phyloP scores from a whole-genome alignment of 2,797 vertebrate genomes.

The Phoebastria nigripes region DNA sequence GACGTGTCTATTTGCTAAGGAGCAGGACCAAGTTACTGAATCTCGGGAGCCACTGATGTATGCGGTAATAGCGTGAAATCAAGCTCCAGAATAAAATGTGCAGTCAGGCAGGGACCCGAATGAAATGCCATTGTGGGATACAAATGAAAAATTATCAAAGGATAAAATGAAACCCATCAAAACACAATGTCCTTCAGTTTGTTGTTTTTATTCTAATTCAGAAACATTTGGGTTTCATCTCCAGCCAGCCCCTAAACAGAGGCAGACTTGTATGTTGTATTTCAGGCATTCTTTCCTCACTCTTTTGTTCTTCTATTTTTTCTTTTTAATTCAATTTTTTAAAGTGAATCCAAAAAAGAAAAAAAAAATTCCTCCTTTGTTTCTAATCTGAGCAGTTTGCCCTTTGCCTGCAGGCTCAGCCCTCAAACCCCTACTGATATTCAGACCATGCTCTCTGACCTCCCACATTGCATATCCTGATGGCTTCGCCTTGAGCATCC shows the following conservation, averaged over 20 bases:
- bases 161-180: slow-evolving; percentile 54
- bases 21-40: slow-evolving; percentile 44
- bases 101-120: slow-evolving; percentile 51
- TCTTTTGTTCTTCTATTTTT: slow-evolving; percentile 25
- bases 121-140: slow-evolving; percentile 26
- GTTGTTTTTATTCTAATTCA: slow-evolving; percentile 56
- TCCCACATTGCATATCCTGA: rapidly evolving
- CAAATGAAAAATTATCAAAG: slow-evolving; percentile 57
- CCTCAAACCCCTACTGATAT: neutral
- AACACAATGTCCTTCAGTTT: slow-evolving; percentile 56
- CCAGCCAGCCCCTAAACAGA: slow-evolving; percentile 47
- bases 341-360: neutral
- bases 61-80: slow-evolving; percentile 47
- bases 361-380: neutral
- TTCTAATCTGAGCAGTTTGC: neutral
- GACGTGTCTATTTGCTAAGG: slow-evolving; percentile 62
- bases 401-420: neutral
- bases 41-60: slow-evolving; percentile 25
- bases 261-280: slow-evolving; percentile 8
- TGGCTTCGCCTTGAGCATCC: neutral
- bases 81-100: slow-evolving; percentile 58
- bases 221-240: slow-evolving; percentile 51
- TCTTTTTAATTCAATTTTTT: neutral
- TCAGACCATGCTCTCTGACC: neutral
- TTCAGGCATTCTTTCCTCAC: neutral